These are phyloP conservation scores for Ploceus nigricollis DNA, from an alignment of 2,113 vertebrate species.

Conservation along the genomic window DNA sequence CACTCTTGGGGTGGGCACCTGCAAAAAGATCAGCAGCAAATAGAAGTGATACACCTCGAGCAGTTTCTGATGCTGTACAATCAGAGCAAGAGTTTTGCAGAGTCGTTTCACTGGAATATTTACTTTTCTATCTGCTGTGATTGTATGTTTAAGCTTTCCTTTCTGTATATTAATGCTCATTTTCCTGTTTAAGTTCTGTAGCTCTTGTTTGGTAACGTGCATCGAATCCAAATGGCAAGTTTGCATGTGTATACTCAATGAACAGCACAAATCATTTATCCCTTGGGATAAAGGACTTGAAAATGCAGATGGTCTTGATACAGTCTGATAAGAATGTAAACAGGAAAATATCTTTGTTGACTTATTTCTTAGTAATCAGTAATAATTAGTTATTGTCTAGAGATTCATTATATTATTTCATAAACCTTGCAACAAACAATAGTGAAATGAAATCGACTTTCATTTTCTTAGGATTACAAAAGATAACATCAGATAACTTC, in stretches of 20 bases:
- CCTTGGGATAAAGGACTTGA: constrained; percentile 71
- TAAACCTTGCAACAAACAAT: constrained; percentile 49
- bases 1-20: not conserved
- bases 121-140: not conserved
- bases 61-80: not conserved
- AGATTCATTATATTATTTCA: constrained; percentile 68
- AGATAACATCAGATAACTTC: constrained; percentile 6
- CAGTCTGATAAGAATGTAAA: constrained; percentile 82
- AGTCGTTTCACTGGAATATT: not conserved
- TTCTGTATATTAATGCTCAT: not conserved
- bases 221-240: constrained; percentile 55
- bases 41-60: not conserved
- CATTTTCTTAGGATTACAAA: constrained; percentile 37
- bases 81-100: not conserved
- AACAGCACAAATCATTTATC: constrained; percentile 72
- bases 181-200: constrained; percentile 10
- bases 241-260: constrained; percentile 60
- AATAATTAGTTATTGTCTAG: constrained; percentile 77
- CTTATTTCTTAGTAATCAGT: constrained; percentile 78
- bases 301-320: constrained; percentile 81
- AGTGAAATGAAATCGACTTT: constrained; percentile 37
- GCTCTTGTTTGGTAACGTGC: constrained; percentile 23
- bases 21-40: not conserved
- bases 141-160: not conserved
- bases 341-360: constrained; percentile 83